phyloP scores from a whole-genome alignment of 2,113 vertebrate species.

The Rhadina sibilatrix region DNA sequence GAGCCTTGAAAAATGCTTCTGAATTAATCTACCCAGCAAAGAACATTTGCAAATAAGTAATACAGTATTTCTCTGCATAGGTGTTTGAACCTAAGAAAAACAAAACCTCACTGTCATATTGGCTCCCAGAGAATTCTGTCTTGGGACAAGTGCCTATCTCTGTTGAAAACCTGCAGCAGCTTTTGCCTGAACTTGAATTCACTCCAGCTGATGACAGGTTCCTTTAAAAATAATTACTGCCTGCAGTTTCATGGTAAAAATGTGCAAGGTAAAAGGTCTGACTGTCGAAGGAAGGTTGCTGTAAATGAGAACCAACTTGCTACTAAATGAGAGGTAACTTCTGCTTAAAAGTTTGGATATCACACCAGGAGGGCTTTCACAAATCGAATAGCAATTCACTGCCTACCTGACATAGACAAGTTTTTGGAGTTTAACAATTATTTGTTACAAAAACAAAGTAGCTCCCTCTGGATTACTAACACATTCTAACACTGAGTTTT shows the following conservation, averaged over 20 bases:
- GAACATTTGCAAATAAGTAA: neutral
- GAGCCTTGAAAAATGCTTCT: neutral
- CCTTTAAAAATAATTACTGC: conserved; percentile 7
- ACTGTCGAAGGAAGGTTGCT: neutral
- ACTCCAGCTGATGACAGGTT: neutral
- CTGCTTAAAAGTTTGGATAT: neutral
- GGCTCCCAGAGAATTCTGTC: neutral
- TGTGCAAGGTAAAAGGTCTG: neutral
- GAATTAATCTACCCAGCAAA: neutral
- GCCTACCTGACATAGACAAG: neutral
- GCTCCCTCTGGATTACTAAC: neutral
- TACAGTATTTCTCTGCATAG: neutral
- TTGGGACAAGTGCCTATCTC: neutral
- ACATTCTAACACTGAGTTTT: neutral
- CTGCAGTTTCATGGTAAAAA: neutral
- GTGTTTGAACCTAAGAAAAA: neutral
- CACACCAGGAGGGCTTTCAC: neutral
- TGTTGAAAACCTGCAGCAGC: neutral
- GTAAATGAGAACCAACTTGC: neutral
- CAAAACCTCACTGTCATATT: neutral
- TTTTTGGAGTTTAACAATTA: neutral
- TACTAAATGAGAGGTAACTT: neutral
- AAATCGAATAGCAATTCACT: neutral
- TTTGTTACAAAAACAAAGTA: neutral
- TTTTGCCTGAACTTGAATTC: neutral